These are phyloP conservation scores for Acanthornis magna DNA, from an alignment of 2,797 vertebrate genomes.

Conservation along the genomic window DNA sequence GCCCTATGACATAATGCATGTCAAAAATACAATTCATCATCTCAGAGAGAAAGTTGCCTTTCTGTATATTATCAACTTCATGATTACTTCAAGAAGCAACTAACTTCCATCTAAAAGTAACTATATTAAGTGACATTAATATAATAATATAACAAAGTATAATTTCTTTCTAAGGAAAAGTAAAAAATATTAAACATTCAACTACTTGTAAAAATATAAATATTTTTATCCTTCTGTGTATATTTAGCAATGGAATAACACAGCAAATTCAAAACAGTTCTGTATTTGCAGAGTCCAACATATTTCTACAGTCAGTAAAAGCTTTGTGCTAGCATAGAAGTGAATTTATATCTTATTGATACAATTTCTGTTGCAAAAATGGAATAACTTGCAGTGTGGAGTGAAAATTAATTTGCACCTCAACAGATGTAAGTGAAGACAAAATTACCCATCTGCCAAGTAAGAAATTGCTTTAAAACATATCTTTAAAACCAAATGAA, in stretches of 20 bases:
- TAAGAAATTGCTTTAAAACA: conserved; percentile 72
- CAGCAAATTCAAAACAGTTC: background rate
- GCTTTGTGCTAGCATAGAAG: background rate
- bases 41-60: background rate
- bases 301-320: conserved; percentile 7
- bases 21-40: background rate
- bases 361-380: conserved; percentile 47
- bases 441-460: conserved; percentile 67
- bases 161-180: background rate
- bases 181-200: background rate
- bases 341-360: conserved; percentile 5
- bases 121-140: background rate
- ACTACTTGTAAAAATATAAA: background rate
- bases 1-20: background rate
- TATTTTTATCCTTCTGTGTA: background rate
- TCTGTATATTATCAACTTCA: background rate
- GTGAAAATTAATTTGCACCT: conserved; percentile 76
- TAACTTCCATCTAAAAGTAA: background rate
- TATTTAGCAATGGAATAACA: background rate
- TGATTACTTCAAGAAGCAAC: background rate
- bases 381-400: conserved; percentile 43
- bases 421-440: conserved; percentile 61
- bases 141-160: background rate
- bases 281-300: background rate
- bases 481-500: conserved; percentile 64